phyloP scores from a whole-genome alignment of 30 jellyfish, hydroid and myxozoan genomes.

The Clytia hemisphaerica region DNA sequence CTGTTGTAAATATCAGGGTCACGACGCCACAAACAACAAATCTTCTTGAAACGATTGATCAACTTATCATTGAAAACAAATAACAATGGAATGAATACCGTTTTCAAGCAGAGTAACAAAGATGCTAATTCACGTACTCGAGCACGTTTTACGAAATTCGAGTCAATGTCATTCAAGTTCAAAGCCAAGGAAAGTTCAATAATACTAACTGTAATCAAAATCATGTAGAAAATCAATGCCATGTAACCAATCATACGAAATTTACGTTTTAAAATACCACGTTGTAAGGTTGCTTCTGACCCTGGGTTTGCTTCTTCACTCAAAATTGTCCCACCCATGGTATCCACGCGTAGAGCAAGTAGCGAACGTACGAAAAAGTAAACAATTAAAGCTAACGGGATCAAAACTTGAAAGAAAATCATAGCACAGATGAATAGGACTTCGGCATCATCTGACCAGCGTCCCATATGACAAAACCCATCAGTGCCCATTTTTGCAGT shows the following conservation, averaged over 20 bases:
- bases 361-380: background rate
- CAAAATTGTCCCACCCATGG: constrained; percentile 2
- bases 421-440: background rate
- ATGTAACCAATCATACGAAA: background rate
- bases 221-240: background rate
- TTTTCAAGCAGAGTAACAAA: background rate
- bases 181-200: constrained; percentile 11
- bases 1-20: constrained; percentile 3
- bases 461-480: background rate
- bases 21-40: background rate
- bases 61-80: background rate
- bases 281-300: constrained; percentile 23
- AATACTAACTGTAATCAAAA: background rate
- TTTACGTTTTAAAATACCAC: constrained; percentile 17
- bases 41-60: background rate
- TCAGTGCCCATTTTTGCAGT: constrained; percentile 19
- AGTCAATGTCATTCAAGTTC: background rate
- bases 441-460: constrained; percentile 12
- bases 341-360: background rate
- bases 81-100: background rate
- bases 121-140: background rate
- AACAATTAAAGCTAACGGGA: constrained; percentile 15
- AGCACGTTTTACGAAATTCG: background rate
- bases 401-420: constrained; percentile 1
- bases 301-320: background rate